Percentiles rank a stretch among this genome's conserved stretches.
Evolutionary conservation across 1,140 invertebrate species (phyloP).

Genomic region (Glossosoma conforme): DNA sequence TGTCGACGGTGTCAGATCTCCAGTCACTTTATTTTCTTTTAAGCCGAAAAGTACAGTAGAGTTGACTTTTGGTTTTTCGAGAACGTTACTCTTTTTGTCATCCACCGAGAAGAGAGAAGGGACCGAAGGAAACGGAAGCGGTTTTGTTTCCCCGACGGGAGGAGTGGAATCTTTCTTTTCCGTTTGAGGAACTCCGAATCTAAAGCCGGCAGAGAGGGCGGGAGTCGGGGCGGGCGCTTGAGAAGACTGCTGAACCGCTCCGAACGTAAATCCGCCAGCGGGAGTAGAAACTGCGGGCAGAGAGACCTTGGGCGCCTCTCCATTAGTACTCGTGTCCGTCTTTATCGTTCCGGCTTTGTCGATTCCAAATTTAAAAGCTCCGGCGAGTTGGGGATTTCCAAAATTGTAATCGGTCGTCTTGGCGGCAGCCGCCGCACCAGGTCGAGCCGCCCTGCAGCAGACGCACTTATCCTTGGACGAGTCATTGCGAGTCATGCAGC

Average conservation of each 20-base stretch:
- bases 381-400: slow-evolving; percentile 1
- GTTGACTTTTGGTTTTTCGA: too few relatives aligned
- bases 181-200: slow-evolving; percentile 12
- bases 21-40: too few relatives aligned
- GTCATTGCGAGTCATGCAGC: slow-evolving; percentile 62
- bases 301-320: neutral
- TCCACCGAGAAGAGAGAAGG: neutral
- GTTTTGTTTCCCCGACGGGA: too few relatives aligned
- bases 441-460: slow-evolving; percentile 64
- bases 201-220: neutral
- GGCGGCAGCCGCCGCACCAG: slow-evolving; percentile 36
- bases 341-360: slow-evolving; percentile 14
- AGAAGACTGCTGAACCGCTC: too few relatives aligned
- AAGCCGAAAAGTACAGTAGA: too few relatives aligned
- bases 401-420: slow-evolving; percentile 18
- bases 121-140: neutral
- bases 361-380: slow-evolving; percentile 27
- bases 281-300: neutral
- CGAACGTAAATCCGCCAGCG: slow-evolving; percentile 18
- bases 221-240: too few relatives aligned
- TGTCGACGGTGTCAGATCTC: too few relatives aligned
- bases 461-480: slow-evolving; percentile 53
- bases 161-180: slow-evolving; percentile 5
- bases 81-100: too few relatives aligned
- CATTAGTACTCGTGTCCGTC: neutral